Evolutionary conservation across 2,113 vertebrate species (phyloP).

Genomic region (Mustela nigripes): DNA sequence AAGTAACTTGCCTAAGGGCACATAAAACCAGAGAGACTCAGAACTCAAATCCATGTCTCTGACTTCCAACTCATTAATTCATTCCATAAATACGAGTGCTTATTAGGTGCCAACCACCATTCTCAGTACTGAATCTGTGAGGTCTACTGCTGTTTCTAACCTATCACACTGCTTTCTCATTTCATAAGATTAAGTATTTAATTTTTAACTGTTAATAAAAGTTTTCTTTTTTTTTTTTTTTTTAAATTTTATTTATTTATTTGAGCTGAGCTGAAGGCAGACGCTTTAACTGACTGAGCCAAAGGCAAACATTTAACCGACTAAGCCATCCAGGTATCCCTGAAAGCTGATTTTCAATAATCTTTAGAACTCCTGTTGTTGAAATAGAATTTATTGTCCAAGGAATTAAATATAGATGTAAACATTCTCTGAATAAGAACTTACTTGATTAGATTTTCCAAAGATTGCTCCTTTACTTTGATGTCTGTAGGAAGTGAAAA

Average conservation of each 20-base stretch:
- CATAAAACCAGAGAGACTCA: background rate
- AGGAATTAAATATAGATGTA: constrained; percentile 62
- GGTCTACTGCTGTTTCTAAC: background rate
- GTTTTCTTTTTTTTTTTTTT: constrained; percentile 43
- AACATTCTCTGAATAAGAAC: constrained; percentile 76
- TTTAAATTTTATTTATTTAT: background rate
- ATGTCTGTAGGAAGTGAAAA: constrained; percentile 91
- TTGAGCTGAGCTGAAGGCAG: background rate
- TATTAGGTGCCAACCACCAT: background rate
- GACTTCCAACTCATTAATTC: background rate
- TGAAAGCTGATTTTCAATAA: constrained; percentile 27
- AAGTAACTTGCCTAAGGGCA: background rate
- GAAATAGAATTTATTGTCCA: constrained; percentile 73
- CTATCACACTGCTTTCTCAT: background rate
- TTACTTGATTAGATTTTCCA: constrained; percentile 98
- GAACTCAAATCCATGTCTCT: background rate
- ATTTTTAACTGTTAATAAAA: background rate
- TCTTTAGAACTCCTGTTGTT: background rate
- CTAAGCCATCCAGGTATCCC: too few species aligned
- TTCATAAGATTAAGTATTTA: background rate
- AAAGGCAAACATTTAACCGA: background rate
- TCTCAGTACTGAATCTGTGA: background rate
- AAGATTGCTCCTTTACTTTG: constrained; percentile 97
- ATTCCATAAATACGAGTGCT: background rate
- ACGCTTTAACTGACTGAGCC: background rate